Conservation (phyloP, 2,113 vertebrate species). For the Pyxicephalus adspersus region DNA sequence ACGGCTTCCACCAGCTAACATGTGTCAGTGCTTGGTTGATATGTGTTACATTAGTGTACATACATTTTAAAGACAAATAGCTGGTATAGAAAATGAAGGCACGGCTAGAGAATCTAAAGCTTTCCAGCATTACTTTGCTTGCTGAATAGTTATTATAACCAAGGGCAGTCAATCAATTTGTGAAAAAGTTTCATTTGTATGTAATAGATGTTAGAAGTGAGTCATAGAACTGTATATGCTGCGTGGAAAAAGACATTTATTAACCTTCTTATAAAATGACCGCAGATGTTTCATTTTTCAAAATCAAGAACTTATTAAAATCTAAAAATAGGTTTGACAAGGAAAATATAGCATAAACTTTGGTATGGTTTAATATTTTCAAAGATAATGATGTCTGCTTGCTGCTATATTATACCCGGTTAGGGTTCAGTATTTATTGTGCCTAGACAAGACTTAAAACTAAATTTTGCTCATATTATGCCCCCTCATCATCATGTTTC, state of each 20-base stretch:
- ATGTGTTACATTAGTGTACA: background rate
- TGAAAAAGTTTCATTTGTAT: constrained; percentile 11
- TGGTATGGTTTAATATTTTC: constrained; percentile 3
- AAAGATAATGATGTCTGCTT: background rate
- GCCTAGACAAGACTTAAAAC: too few relatives aligned
- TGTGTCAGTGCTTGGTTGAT: background rate
- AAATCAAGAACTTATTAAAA: constrained; percentile 5
- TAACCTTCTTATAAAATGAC: constrained; percentile 15
- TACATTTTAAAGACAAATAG: background rate
- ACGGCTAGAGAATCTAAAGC: background rate
- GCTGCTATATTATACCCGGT: too few relatives aligned
- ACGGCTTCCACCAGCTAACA: background rate
- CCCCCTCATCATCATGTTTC: too few relatives aligned
- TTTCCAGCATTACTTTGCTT: background rate
- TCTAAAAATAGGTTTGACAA: constrained; percentile 19
- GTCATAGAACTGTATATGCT: background rate
- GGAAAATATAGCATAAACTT: constrained; percentile 27
- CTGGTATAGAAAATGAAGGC: background rate
- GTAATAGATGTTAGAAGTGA: background rate
- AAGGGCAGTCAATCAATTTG: background rate
- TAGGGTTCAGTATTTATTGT: too few relatives aligned
- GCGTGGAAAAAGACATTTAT: constrained; percentile 1
- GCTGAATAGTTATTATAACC: constrained; percentile 12
- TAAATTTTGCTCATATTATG: too few relatives aligned
- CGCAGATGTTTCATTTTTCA: constrained; percentile 17